A percentile compares a stretch with the other conserved stretches of the same genome.
These are phyloP conservation scores for Nicator chloris DNA, from an alignment of 2,113 vertebrate species.

Conservation along the genomic window DNA sequence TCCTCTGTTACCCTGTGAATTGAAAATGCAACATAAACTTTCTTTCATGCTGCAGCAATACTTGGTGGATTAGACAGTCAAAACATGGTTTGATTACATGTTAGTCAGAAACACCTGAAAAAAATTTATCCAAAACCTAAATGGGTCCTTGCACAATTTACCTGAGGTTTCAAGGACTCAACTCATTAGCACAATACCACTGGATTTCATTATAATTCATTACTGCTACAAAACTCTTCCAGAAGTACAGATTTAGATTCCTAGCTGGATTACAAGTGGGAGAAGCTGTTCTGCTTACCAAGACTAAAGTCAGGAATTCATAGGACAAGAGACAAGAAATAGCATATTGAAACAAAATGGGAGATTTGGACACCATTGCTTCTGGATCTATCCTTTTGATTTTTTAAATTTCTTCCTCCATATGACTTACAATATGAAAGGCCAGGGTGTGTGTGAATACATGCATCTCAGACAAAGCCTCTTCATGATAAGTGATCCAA, in stretches of 20 bases:
- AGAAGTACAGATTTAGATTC: neutral
- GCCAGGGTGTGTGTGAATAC: neutral
- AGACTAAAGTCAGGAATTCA: neutral
- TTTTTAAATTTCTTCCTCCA: neutral
- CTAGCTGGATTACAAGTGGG: neutral
- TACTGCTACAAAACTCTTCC: neutral
- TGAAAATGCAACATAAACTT: neutral
- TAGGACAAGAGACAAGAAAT: neutral
- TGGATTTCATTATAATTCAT: neutral
- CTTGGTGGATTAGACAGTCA: neutral
- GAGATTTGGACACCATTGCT: neutral
- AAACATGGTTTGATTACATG: neutral
- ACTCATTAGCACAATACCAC: neutral
- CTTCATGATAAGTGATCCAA: neutral
- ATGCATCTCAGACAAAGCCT: neutral
- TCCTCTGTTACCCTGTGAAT: neutral
- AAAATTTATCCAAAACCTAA: neutral
- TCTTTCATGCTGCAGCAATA: neutral
- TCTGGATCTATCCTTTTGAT: neutral
- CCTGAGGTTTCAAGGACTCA: neutral
- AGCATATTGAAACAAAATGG: neutral
- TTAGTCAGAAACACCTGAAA: neutral
- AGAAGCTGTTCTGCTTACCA: neutral
- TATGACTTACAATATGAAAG: neutral
- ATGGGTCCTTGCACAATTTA: neutral